Evolutionary conservation across 2,888 invertebrate genomes (phyloP).

Genomic region (Drosophila dives): DNA sequence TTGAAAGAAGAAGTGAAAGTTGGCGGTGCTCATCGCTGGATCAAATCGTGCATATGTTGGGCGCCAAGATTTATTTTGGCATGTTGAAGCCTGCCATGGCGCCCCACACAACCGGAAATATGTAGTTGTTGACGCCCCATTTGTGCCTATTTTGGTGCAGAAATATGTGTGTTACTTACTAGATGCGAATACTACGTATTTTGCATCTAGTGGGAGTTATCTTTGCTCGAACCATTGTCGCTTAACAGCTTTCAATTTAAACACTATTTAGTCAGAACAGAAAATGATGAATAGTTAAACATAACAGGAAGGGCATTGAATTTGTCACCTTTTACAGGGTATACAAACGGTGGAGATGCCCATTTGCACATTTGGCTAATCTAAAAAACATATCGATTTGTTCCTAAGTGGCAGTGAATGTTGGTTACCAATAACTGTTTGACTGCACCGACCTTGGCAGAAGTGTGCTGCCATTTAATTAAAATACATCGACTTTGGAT

Average conservation of each 20-base stretch:
- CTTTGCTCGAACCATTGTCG: background rate
- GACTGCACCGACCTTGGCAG: conserved; percentile 51
- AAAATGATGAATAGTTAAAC: background rate
- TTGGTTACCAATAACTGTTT: conserved; percentile 58
- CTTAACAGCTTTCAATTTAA: background rate
- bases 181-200: conserved; percentile 21
- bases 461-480: conserved; percentile 57
- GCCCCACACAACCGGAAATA: conserved; percentile 76
- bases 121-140: conserved; percentile 80
- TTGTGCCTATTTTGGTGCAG: conserved; percentile 58
- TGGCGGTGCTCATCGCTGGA: conserved; percentile 33
- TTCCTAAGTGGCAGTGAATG: conserved; percentile 65
- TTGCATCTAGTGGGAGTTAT: background rate
- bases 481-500: conserved; percentile 28
- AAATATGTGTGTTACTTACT: conserved; percentile 28
- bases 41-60: conserved; percentile 36
- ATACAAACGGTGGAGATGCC: background rate
- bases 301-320: background rate
- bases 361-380: conserved; percentile 4
- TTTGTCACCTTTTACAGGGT: conserved; percentile 24
- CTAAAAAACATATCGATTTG: conserved; percentile 59
- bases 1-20: conserved; percentile 63
- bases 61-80: conserved; percentile 51
- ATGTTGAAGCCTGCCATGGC: conserved; percentile 66
- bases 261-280: background rate